phyloP scores from a whole-genome alignment of 2,797 vertebrate genomes.

The Sternarchorhynchus goeldii region DNA sequence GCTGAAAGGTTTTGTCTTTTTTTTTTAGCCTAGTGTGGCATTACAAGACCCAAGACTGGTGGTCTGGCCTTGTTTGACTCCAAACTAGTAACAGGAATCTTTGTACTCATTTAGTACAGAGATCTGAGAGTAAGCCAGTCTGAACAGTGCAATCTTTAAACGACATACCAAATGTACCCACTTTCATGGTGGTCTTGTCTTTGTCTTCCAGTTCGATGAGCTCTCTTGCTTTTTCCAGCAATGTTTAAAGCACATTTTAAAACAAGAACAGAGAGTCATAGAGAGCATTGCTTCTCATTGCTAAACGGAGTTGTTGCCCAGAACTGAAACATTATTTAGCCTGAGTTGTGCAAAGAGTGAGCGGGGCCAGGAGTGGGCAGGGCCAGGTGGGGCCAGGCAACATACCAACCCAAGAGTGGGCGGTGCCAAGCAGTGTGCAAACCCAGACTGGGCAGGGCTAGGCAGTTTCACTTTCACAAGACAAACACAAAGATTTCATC shows the following conservation, averaged over 20 bases:
- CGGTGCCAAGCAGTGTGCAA: slow-evolving; percentile 2
- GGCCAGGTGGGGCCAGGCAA: slow-evolving; percentile 8
- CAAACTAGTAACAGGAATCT: slow-evolving; percentile 54
- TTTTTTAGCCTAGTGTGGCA: not conserved
- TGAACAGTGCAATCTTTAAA: slow-evolving; percentile 65
- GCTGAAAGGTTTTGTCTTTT: not conserved
- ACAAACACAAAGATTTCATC: slow-evolving; percentile 15
- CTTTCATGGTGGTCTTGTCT: slow-evolving; percentile 71
- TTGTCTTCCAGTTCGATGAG: slow-evolving; percentile 38
- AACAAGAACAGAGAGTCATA: slow-evolving; percentile 32
- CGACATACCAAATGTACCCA: slow-evolving; percentile 64
- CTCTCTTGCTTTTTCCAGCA: slow-evolving; percentile 48
- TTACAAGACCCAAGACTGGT: slow-evolving; percentile 23
- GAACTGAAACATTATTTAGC: slow-evolving; percentile 16
- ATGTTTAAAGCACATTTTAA: slow-evolving; percentile 45
- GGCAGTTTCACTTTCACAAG: not conserved
- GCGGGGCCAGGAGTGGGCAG: slow-evolving; percentile 13
- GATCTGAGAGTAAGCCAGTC: slow-evolving; percentile 66
- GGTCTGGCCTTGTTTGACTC: slow-evolving; percentile 53
- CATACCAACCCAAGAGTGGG: slow-evolving; percentile 23
- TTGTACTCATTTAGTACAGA: slow-evolving; percentile 55
- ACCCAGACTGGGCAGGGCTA: slow-evolving; percentile 2
- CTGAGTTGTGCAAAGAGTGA: slow-evolving; percentile 42
- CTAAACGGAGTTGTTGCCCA: slow-evolving; percentile 34
- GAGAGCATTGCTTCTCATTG: slow-evolving; percentile 10